phyloP scores from a whole-genome alignment of 2,888 invertebrate species.

The Acrobasis suavella region DNA sequence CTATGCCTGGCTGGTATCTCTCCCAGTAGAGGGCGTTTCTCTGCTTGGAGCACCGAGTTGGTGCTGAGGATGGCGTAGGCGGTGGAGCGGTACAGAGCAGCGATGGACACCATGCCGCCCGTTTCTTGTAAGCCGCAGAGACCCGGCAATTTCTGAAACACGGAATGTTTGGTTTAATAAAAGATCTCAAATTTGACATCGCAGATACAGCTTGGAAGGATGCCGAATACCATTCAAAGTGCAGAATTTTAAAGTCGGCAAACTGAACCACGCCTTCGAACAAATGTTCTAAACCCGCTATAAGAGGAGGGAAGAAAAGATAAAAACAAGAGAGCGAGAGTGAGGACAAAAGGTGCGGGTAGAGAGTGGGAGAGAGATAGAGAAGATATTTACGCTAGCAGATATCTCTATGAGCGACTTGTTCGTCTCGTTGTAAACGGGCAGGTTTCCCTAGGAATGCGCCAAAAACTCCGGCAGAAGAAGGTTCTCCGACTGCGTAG shows the following conservation, averaged over 20 bases:
- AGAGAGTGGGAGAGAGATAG: no score
- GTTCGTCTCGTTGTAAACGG: slow-evolving; percentile 74
- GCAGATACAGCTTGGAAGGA: no score
- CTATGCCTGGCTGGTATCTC: slow-evolving; percentile 89
- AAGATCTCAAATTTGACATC: not conserved
- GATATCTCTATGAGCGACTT: slow-evolving; percentile 85
- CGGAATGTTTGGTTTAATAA: not conserved
- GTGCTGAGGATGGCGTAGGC: slow-evolving; percentile 91
- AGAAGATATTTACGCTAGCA: slow-evolving; percentile 58
- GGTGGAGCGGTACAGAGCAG: slow-evolving; percentile 87
- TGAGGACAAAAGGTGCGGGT: no score
- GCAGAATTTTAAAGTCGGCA: not conserved
- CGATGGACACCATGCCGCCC: slow-evolving; percentile 54
- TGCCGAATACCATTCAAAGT: no score
- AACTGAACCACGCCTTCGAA: not conserved
- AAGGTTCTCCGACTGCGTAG: no score
- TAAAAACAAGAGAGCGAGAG: no score
- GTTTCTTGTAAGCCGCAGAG: slow-evolving; percentile 56
- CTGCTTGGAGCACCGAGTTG: slow-evolving; percentile 87
- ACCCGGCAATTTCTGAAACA: slow-evolving; percentile 28
- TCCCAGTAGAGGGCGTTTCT: slow-evolving; percentile 87
- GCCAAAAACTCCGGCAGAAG: no score
- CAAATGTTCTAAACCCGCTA: no score
- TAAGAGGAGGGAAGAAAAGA: no score
- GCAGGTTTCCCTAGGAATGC: slow-evolving; percentile 57